Evolutionary conservation across 2,113 vertebrate species (phyloP).

Genomic region (Hypomesus transpacificus): DNA sequence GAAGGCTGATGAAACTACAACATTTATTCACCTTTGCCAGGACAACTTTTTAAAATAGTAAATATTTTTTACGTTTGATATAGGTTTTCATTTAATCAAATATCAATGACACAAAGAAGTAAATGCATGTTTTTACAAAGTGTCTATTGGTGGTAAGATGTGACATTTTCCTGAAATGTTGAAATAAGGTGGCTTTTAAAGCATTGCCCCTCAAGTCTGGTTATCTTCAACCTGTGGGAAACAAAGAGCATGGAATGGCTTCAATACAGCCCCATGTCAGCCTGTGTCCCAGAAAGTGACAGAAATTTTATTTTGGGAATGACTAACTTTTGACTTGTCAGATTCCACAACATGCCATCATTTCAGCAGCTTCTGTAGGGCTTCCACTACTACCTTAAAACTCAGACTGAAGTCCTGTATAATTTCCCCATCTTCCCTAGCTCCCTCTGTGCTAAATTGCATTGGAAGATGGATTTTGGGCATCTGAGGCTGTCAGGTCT

Average conservation of each 20-base stretch:
- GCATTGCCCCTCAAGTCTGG: constrained; percentile 41
- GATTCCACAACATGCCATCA: constrained; percentile 72
- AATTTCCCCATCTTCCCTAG: constrained; percentile 68
- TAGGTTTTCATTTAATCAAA: constrained; percentile 23
- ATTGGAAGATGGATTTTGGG: constrained; percentile 72
- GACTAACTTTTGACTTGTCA: constrained; percentile 72
- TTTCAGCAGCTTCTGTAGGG: constrained; percentile 61
- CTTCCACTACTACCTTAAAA: constrained; percentile 69
- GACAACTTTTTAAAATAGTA: constrained; percentile 11
- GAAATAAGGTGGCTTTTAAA: constrained; percentile 45
- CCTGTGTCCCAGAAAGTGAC: constrained; percentile 54
- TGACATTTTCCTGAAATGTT: constrained; percentile 34
- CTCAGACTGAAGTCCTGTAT: constrained; percentile 70
- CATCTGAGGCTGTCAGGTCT: constrained; percentile 69
- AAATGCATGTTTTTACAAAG: no score
- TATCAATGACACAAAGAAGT: constrained; percentile 1
- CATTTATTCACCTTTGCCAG: not conserved
- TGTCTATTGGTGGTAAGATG: not conserved
- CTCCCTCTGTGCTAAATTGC: constrained; percentile 71
- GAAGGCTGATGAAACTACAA: not conserved
- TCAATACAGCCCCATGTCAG: constrained; percentile 57
- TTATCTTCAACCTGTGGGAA: constrained; percentile 56
- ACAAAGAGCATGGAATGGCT: constrained; percentile 44
- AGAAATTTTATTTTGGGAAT: constrained; percentile 69
- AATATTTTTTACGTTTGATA: constrained; percentile 12